Evolutionary conservation across 23 tunicate species (phyloP), one percentile per base, ranked within the genome.

Genomic region (Botrylloides violaceus): DNA sequence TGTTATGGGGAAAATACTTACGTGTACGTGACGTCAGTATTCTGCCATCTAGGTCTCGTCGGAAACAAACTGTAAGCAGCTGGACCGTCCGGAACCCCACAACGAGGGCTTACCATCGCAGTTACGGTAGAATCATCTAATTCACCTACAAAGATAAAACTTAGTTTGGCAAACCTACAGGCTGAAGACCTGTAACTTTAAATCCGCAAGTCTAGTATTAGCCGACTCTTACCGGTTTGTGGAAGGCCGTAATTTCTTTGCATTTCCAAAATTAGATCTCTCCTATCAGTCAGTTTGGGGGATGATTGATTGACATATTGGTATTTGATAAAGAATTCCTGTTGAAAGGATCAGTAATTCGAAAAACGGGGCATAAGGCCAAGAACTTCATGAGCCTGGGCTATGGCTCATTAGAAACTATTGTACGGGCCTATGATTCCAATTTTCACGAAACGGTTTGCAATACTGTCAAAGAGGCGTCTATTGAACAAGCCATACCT

Each of bases 201-300:
- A n/a, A n/a, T n/a, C n/a, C n/a, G n/a, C n/a, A n/a, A n/a, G n/a
- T n/a, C n/a, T n/a, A n/a, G n/a, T n/a, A n/a, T n/a, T n/a, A n/a
- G n/a, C n/a, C n/a, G n/a, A n/a, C n/a, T n/a, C 64, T 59, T 77
- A 90, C 97, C 97, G 58, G 97, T 83, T 60, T 18, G 32, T 20
- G 57, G 34, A 1, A 83, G 61, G 5, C 97, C 97, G 61, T 90
- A 90, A 37, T 90, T 90, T 22, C 85, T 60, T 75, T 90, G 97
- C 85, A 90, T 79, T 28, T 23, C 58, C 22, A 78, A 36, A 1
- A 90, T 70, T 7, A 90, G 38, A 24, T 63, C 70, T 29, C 35
- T 34, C 29, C 35, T 63, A 33, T 63, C 70, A 63, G 32, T 63
- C 9, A 12, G 9, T 19, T 33, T 34, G 29, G 32, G 32, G 4